Conservation (phyloP, 2,113 vertebrate species). For the Jacana jacana region DNA sequence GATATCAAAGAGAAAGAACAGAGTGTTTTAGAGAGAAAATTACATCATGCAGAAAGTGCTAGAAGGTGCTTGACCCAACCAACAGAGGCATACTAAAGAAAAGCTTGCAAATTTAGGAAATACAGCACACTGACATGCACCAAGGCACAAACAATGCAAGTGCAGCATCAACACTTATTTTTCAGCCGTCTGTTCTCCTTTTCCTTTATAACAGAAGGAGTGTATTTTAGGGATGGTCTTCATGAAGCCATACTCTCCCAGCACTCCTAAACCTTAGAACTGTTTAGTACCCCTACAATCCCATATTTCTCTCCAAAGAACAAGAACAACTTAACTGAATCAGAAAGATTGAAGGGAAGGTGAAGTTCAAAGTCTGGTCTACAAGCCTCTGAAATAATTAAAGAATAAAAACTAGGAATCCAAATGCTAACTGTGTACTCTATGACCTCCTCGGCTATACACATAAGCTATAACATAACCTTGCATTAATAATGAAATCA, state of each 20-base stretch:
- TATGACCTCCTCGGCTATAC: constrained; percentile 23
- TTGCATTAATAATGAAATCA: constrained; percentile 73
- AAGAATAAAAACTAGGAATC: not conserved
- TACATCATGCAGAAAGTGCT: not conserved
- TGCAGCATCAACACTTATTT: accelerated
- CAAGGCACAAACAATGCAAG: not conserved
- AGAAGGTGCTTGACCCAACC: not conserved
- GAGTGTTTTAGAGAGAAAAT: not conserved
- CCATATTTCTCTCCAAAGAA: not conserved
- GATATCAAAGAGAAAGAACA: not conserved
- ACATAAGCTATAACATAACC: constrained; percentile 39
- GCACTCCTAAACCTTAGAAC: not conserved
- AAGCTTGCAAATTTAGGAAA: not conserved
- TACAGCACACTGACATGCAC: accelerated
- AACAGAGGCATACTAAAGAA: not conserved
- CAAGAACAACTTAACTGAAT: not conserved
- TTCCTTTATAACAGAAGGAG: not conserved
- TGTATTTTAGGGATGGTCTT: not conserved
- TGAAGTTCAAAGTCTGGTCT: not conserved
- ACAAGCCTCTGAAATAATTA: not conserved
- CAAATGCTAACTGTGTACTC: not conserved
- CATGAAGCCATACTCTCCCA: not conserved
- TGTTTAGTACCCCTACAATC: not conserved
- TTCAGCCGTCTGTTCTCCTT: not conserved
- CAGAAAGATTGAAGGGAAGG: not conserved